Percentiles rank a stretch among this genome's conserved stretches.
Conservation (phyloP, 2,797 vertebrate genomes). For the Vireo griseus region DNA sequence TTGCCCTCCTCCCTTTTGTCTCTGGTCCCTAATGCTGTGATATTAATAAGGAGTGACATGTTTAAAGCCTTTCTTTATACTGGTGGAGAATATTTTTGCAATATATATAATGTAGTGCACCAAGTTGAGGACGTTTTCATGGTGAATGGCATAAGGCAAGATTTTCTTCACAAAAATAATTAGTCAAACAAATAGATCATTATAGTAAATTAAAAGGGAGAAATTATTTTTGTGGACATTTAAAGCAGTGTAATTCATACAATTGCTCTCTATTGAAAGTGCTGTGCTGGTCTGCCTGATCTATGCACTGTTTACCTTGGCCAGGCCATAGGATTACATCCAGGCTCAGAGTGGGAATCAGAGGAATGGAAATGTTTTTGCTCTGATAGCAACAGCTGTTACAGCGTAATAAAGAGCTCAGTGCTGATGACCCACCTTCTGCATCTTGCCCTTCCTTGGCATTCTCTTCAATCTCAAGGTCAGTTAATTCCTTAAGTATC, state of each 20-base stretch:
- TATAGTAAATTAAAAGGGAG: background rate
- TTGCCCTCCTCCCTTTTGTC: constrained; percentile 50
- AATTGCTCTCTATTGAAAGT: background rate
- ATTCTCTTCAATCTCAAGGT: background rate
- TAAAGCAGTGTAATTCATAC: background rate
- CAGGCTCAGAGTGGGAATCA: background rate
- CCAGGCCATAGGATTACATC: background rate
- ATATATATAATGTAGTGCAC: background rate
- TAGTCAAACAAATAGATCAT: background rate
- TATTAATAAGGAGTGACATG: constrained; percentile 73
- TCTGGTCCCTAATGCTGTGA: constrained; percentile 53
- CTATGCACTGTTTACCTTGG: background rate
- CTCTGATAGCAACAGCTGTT: background rate
- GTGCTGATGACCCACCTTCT: background rate
- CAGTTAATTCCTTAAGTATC: background rate
- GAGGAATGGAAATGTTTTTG: background rate
- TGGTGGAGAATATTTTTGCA: constrained; percentile 49
- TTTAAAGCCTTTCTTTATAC: constrained; percentile 69
- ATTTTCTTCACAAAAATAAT: background rate
- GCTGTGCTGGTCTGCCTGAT: background rate
- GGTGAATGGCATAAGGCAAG: background rate
- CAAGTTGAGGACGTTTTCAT: background rate
- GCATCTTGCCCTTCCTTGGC: background rate
- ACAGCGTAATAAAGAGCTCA: rapidly evolving
- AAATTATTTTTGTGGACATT: background rate